Percentiles rank a stretch among this genome's conserved stretches.
phyloP scores from a whole-genome alignment of 2,888 invertebrate genomes.

The Prosapia bicincta region DNA sequence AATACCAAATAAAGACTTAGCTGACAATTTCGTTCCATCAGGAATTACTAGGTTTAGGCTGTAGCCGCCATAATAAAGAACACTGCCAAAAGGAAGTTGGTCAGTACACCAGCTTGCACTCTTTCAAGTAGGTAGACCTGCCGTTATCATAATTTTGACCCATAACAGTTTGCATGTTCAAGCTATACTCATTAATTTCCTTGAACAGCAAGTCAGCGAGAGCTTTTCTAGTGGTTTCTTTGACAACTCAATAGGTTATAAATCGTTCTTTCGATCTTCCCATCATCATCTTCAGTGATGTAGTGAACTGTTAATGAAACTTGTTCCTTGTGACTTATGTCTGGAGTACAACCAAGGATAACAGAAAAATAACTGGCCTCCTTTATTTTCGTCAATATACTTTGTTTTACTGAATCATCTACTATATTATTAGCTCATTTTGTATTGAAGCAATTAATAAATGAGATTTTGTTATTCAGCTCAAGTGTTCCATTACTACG shows the following conservation, averaged over 20 bases:
- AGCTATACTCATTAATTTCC: constrained; percentile 6
- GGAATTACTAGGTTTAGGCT: constrained; percentile 25
- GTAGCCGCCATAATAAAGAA: constrained; percentile 30
- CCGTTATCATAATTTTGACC: too few species aligned
- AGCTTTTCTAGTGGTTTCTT: constrained; percentile 30
- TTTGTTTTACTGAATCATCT: constrained; percentile 23
- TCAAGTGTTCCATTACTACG: constrained; percentile 11
- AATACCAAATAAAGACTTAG: constrained; percentile 30
- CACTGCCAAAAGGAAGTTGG: constrained; percentile 23
- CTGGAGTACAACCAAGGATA: too few species aligned
- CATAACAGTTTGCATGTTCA: not conserved
- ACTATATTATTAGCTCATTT: constrained; percentile 21
- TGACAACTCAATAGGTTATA: constrained; percentile 31
- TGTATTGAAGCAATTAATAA: constrained; percentile 7
- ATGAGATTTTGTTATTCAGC: not conserved
- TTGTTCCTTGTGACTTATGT: constrained; percentile 34
- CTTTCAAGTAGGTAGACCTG: constrained; percentile 27
- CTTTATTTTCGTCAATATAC: constrained; percentile 34
- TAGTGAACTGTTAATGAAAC: constrained; percentile 31
- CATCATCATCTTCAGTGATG: constrained; percentile 22
- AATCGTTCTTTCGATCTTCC: constrained; percentile 44
- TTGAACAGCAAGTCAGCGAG: constrained; percentile 25
- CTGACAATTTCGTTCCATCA: constrained; percentile 18
- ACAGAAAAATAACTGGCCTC: too few species aligned
- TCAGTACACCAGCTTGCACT: not conserved